phyloP scores from a whole-genome alignment of 2,888 invertebrate species.

The Vannuccia rotundouncinata region DNA sequence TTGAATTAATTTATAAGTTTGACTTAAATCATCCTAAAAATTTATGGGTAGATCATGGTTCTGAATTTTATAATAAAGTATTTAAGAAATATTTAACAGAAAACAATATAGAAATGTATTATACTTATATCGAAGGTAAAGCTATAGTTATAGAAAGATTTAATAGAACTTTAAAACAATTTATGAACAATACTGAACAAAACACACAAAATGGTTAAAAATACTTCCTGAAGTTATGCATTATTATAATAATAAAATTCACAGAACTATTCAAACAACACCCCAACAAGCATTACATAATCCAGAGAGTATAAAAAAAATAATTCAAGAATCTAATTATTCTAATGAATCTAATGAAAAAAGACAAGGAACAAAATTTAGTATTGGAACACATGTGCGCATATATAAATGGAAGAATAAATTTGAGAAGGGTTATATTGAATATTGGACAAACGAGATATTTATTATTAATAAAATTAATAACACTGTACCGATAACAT shows the following conservation, averaged over 20 bases:
- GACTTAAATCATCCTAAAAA: background rate
- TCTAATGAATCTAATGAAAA: background rate
- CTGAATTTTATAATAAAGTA: constrained; percentile 8
- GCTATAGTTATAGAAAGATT: background rate
- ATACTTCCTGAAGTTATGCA: background rate
- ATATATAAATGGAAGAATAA: constrained; percentile 21
- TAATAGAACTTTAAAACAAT: background rate
- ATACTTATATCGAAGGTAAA: background rate
- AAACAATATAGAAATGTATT: background rate
- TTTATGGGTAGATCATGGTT: background rate
- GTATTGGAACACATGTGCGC: background rate
- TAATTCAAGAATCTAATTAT: background rate
- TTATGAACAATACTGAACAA: constrained; percentile 1
- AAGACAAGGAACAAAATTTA: background rate
- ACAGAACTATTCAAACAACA: background rate
- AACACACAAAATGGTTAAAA: background rate
- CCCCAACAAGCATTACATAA: background rate
- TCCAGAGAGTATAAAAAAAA: background rate
- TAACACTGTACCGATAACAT: background rate
- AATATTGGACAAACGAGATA: constrained; percentile 15
- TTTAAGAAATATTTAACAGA: background rate
- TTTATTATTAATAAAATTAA: constrained; percentile 12
- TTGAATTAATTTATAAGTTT: background rate
- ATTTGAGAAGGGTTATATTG: background rate
- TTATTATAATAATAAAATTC: background rate